These are phyloP conservation scores for Drosophila falleni DNA, from an alignment of 2,888 invertebrate genomes.

Conservation along the genomic window DNA sequence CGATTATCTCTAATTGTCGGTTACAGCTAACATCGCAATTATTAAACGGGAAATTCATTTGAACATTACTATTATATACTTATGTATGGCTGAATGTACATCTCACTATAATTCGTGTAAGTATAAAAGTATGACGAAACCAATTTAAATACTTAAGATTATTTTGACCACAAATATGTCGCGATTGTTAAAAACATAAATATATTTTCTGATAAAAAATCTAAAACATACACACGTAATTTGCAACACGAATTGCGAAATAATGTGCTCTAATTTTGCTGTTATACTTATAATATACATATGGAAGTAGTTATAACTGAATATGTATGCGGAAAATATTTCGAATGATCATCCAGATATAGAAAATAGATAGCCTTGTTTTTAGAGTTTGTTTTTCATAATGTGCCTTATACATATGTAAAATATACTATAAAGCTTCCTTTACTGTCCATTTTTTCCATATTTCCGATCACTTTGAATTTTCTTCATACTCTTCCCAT, in stretches of 20 bases:
- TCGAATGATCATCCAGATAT: not conserved
- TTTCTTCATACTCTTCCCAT: too few species aligned
- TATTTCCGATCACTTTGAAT: too few species aligned
- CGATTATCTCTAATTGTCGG: constrained; percentile 18
- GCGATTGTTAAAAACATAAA: not conserved
- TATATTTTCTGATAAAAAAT: constrained; percentile 6
- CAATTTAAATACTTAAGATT: constrained; percentile 4
- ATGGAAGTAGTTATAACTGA: not conserved
- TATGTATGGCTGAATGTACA: not conserved
- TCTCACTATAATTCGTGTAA: not conserved
- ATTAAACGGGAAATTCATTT: not conserved
- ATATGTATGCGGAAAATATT: not conserved
- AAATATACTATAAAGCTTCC: too few species aligned
- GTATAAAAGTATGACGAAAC: not conserved
- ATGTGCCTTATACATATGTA: too few species aligned
- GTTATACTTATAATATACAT: not conserved
- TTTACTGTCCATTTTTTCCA: too few species aligned
- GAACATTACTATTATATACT: not conserved
- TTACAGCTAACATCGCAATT: not conserved
- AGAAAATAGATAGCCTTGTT: too few species aligned
- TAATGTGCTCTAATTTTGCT: not conserved
- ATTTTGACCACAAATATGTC: not conserved
- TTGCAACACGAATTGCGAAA: not conserved
- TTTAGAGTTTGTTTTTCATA: too few species aligned
- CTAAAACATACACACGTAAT: not conserved